A percentile compares a stretch with the other conserved stretches of the same genome.
Evolutionary conservation across 2,888 invertebrate species (phyloP).

Genomic region (Perizoma affinitatum): DNA sequence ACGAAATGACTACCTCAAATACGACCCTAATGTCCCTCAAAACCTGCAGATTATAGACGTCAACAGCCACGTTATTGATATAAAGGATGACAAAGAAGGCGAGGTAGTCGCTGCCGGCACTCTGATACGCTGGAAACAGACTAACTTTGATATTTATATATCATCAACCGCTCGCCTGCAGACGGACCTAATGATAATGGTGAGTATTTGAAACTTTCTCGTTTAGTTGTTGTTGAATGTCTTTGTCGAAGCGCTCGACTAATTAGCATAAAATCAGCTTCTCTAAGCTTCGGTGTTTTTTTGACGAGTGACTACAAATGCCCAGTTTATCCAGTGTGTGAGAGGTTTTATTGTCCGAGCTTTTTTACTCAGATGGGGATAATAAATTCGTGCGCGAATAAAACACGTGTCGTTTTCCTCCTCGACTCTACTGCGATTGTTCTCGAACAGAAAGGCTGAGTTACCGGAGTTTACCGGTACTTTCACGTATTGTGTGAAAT

Average conservation of each 20-base stretch:
- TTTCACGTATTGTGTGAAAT: constrained; percentile 35
- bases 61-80: constrained; percentile 71
- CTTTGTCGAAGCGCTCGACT: constrained; percentile 14
- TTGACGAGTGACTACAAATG: constrained; percentile 20
- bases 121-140: constrained; percentile 65
- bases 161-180: constrained; percentile 65
- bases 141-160: constrained; percentile 65
- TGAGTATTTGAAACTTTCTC: constrained; percentile 44
- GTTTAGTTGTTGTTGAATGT: constrained; percentile 23
- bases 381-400: constrained; percentile 23
- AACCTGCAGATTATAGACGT: constrained; percentile 76
- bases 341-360: constrained; percentile 16
- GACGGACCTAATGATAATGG: constrained; percentile 76
- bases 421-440: constrained; percentile 22
- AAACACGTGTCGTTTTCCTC: constrained; percentile 15
- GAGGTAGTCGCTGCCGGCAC: constrained; percentile 68
- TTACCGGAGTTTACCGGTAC: constrained; percentile 16
- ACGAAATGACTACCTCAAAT: constrained; percentile 70
- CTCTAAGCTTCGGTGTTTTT: constrained; percentile 28
- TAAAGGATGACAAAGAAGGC: constrained; percentile 70
- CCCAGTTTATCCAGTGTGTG: constrained; percentile 12
- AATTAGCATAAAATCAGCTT: constrained; percentile 35
- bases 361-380: constrained; percentile 16
- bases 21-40: constrained; percentile 73
- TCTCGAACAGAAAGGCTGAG: constrained; percentile 24